These are phyloP conservation scores for Ivindomyrus marchei DNA, from an alignment of 2,113 vertebrate species.

Conservation along the genomic window DNA sequence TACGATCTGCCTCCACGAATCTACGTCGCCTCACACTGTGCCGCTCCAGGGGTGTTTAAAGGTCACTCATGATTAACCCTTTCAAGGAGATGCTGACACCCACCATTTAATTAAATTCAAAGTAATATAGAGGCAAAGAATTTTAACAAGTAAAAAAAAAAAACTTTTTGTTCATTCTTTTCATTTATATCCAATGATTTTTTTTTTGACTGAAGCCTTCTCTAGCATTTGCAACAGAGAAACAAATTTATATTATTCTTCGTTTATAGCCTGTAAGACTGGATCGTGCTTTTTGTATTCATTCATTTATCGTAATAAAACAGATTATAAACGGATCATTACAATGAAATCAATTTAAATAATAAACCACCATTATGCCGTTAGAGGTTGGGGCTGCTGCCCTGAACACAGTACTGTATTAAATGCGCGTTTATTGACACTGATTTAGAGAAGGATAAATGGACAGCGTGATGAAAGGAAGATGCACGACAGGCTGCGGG, in stretches of 20 bases:
- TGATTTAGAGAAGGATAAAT: not conserved
- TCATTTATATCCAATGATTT: not conserved
- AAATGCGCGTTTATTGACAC: not conserved
- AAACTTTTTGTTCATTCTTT: not conserved
- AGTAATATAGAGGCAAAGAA: not conserved
- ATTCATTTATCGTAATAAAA: not conserved
- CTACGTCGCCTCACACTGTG: conserved; percentile 15
- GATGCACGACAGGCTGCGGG: not conserved
- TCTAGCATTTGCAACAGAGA: not conserved
- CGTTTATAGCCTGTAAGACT: not conserved
- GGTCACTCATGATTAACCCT: conserved; percentile 25
- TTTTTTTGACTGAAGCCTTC: not conserved
- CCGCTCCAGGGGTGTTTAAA: conserved; percentile 10
- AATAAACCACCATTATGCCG: not conserved
- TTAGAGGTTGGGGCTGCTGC: not conserved
- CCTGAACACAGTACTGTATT: not conserved
- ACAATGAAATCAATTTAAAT: not conserved
- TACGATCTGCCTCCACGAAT: conserved; percentile 1
- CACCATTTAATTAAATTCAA: conserved; percentile 27
- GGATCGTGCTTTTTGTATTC: not conserved
- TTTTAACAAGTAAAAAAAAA: not conserved
- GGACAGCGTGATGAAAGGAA: not conserved
- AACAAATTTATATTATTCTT: not conserved
- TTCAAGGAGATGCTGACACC: conserved; percentile 22
- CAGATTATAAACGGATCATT: not conserved